A percentile compares a stretch with the other conserved stretches of the same genome.
Evolutionary conservation across 2,888 invertebrate species (phyloP).

Genomic region (Rhorus exstirpatorius): DNA sequence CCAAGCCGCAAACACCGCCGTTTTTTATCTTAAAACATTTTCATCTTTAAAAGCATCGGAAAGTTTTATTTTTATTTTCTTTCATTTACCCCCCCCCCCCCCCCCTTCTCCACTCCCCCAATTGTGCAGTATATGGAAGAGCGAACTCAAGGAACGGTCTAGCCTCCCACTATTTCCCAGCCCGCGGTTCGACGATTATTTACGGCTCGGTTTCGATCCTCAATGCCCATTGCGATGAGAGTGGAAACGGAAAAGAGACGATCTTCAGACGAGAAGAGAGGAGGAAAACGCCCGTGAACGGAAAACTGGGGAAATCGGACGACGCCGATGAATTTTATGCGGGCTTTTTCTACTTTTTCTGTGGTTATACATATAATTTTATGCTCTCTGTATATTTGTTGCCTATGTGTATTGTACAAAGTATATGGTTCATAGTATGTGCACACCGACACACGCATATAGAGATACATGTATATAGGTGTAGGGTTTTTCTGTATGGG

Average conservation of each 20-base stretch:
- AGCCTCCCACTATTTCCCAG: constrained; percentile 14
- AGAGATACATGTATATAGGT: no score
- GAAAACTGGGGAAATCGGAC: constrained; percentile 60
- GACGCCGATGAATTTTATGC: constrained; percentile 61
- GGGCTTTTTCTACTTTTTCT: constrained; percentile 54
- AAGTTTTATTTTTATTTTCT: constrained; percentile 31
- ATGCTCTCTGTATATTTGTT: constrained; percentile 4
- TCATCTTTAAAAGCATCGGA: constrained; percentile 59
- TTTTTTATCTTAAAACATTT: constrained; percentile 55
- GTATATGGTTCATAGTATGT: no score
- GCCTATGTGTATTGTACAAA: constrained; percentile 10
- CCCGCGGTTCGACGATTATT: constrained; percentile 60
- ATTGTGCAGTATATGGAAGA: constrained; percentile 47
- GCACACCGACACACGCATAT: no score
- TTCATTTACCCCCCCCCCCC: constrained; percentile 1
- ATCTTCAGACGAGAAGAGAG: constrained; percentile 35
- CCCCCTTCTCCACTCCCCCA: background rate
- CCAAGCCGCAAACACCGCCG: constrained; percentile 53
- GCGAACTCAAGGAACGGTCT: constrained; percentile 40
- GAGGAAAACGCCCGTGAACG: constrained; percentile 33
- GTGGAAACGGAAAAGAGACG: constrained; percentile 56
- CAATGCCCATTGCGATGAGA: constrained; percentile 62
- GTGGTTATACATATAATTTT: background rate
- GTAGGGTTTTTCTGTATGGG: constrained; percentile 25
- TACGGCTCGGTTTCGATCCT: constrained; percentile 66